phyloP scores from a whole-genome alignment of 2,113 vertebrate genomes.

The Macrotus californicus region DNA sequence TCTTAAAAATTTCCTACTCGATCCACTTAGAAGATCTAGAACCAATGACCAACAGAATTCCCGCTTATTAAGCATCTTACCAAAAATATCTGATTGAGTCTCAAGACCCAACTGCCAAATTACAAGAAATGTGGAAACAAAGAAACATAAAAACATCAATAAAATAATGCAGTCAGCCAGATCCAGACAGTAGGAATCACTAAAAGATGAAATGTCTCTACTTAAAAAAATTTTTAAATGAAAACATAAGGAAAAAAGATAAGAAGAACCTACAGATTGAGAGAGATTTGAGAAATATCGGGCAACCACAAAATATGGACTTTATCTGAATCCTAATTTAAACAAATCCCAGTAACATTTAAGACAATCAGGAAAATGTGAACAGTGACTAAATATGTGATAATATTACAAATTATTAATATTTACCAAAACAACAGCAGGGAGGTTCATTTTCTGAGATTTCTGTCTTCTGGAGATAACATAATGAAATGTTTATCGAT shows the following conservation, averaged over 20 bases:
- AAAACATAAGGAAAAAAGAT: neutral
- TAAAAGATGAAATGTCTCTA: neutral
- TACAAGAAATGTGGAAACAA: neutral
- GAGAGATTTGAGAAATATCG: neutral
- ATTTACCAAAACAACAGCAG: neutral
- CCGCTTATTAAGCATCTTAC: neutral
- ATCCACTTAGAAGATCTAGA: neutral
- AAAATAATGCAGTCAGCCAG: neutral
- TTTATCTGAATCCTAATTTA: neutral
- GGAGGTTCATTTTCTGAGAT: neutral
- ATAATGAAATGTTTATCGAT: neutral
- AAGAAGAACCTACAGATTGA: neutral
- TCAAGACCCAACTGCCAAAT: neutral
- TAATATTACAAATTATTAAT: neutral
- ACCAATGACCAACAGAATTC: neutral
- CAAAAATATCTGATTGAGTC: neutral
- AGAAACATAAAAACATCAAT: neutral
- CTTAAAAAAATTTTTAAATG: neutral
- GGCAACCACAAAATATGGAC: neutral
- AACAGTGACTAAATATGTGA: neutral
- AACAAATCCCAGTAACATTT: neutral
- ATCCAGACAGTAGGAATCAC: neutral
- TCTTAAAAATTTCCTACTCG: neutral
- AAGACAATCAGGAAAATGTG: neutral
- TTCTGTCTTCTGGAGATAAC: neutral